Evolutionary conservation across 2,113 vertebrate genomes (phyloP), one percentile per base, ranked within the genome.

Genomic region (Anser cygnoides): DNA sequence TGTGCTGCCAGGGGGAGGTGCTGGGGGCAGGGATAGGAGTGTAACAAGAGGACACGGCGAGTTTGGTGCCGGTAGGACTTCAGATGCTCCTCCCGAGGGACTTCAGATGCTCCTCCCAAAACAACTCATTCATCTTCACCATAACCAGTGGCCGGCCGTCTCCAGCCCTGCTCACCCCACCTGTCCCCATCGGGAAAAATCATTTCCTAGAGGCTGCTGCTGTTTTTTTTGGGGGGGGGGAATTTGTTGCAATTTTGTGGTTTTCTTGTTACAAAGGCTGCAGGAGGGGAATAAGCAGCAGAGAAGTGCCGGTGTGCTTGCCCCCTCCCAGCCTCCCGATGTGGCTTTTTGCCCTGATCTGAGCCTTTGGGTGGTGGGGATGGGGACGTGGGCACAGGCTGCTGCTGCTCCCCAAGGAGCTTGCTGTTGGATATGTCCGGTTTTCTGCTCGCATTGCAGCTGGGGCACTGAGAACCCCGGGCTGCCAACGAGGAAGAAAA

Each of bases 111-210:
- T 74, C 86, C 93, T 90, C 87, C 91, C 87, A 23, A 88, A 95
- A 87, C 81, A 91, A 61, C 90, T 65, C 65, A 31, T 76, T 89
- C 65, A 33, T 50, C 89, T 84, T 96, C 96, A 94, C 96, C 70
- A 94, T 89, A 95, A 97, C 93, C 37, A 20, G 89, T 91, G 92
- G 95, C 93, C 44, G 39, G 89, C 73, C 74, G 22, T 68, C 89
- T 90, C 72, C 95, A 95, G 89, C 88, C 74, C 91, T 52, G 50
- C 50, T 52, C 50, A 52, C 23, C 50, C 46, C 46, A 21, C 46
- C 46, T 49, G 46, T 49, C 46, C 46, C 22, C 49, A 12, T 22
- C 3, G 49, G 50, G 50, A 39, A 91, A 84, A 13, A 37, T 31
- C 3, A 0, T 71, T 88, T 91, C 72, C 41, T 70, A 37, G 39